Evolutionary conservation across 2,797 vertebrate species (phyloP).

Genomic region (Hybognathus amarus): DNA sequence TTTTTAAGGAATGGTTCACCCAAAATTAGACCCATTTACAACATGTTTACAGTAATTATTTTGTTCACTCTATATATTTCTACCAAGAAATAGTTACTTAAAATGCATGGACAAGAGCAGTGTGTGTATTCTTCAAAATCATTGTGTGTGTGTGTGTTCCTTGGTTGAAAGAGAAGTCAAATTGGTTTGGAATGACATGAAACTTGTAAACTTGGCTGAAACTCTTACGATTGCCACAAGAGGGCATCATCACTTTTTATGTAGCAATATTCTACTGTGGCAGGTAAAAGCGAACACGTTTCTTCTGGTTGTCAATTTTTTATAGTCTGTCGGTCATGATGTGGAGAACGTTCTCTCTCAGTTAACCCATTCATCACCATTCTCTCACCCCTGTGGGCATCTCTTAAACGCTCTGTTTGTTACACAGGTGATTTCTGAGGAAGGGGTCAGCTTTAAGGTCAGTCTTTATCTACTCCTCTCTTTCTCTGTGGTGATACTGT

Average conservation of each 20-base stretch:
- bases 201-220: not conserved
- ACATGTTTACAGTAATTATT: not conserved
- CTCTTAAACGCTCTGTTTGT: slow-evolving; percentile 85
- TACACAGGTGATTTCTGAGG: slow-evolving; percentile 87
- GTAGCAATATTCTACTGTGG: not conserved
- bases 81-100: not conserved
- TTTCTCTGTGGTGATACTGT: slow-evolving; percentile 48
- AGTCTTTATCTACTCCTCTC: slow-evolving; percentile 68
- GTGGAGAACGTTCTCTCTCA: slow-evolving; percentile 31
- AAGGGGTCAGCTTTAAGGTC: slow-evolving; percentile 89
- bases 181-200: not conserved
- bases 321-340: not conserved
- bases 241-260: not conserved
- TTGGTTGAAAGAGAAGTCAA: not conserved
- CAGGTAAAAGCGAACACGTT: not conserved
- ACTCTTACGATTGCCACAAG: not conserved
- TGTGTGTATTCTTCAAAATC: not conserved
- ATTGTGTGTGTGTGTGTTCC: not conserved
- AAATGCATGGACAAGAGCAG: not conserved
- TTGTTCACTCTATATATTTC: not conserved
- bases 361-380: slow-evolving; percentile 40
- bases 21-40: not conserved
- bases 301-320: not conserved
- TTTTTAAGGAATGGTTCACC: not conserved
- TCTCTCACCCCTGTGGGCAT: slow-evolving; percentile 46